Evolutionary conservation across 2,113 vertebrate genomes (phyloP).

Genomic region (Struthio camelus): DNA sequence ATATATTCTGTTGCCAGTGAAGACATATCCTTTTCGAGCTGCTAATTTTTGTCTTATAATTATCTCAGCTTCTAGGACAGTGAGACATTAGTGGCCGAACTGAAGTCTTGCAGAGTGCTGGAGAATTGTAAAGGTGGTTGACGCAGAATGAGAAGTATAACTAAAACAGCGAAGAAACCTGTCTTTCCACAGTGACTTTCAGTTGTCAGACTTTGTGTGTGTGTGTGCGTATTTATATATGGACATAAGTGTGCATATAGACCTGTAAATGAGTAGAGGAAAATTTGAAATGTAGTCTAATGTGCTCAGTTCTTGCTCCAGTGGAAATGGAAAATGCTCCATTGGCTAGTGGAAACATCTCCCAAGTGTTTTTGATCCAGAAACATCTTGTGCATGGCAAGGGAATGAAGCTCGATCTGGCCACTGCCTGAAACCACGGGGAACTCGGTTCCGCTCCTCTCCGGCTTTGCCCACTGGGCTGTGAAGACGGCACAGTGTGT

Average conservation of each 20-base stretch:
- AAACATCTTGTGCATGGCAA: neutral
- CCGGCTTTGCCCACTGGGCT: neutral
- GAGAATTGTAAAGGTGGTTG: neutral
- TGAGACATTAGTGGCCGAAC: neutral
- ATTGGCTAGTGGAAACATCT: neutral
- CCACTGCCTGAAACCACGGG: neutral
- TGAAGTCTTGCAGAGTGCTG: neutral
- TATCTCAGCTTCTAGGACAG: neutral
- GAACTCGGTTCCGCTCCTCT: neutral
- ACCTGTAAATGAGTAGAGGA: neutral
- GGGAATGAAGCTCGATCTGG: neutral
- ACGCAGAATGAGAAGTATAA: neutral
- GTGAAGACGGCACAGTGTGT: neutral
- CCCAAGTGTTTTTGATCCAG: neutral
- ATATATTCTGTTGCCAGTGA: neutral
- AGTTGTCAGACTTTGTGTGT: neutral
- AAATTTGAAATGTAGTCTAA: neutral
- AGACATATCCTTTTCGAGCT: neutral
- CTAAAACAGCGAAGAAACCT: neutral
- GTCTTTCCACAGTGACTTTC: neutral
- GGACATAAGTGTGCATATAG: neutral
- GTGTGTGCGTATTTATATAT: fast-evolving
- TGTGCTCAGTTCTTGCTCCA: neutral
- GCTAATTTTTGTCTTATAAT: neutral
- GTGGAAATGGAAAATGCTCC: neutral